A percentile compares a stretch with the other conserved stretches of the same genome.
Conservation (phyloP, 30 jellyfish, hydroid and myxozoan species). For the Catostylus mosaicus region DNA sequence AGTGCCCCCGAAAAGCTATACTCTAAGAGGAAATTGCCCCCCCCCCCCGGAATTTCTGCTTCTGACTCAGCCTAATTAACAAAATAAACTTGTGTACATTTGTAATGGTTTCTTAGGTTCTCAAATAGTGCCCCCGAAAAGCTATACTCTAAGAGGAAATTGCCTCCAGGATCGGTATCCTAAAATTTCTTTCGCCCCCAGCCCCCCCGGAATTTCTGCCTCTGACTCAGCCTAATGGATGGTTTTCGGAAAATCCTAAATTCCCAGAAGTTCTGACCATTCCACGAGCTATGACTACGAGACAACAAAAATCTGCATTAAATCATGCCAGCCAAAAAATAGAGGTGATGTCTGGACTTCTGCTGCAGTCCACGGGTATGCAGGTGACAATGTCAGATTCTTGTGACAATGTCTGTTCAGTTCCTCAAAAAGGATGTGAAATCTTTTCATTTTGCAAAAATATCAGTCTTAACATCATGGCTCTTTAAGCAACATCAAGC, state of each 20-base stretch:
- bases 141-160: too few relatives aligned
- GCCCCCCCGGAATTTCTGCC: too few relatives aligned
- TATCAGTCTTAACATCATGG: slow-evolving; percentile 54
- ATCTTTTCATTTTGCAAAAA: slow-evolving; percentile 50
- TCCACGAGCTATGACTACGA: slow-evolving; percentile 13
- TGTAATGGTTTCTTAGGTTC: too few relatives aligned
- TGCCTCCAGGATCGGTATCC: too few relatives aligned
- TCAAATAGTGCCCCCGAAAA: too few relatives aligned
- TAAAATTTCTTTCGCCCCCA: too few relatives aligned
- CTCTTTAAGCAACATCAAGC: slow-evolving; percentile 10
- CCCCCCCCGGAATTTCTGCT: too few relatives aligned
- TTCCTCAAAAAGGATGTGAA: slow-evolving; percentile 43
- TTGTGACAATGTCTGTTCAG: slow-evolving; percentile 43
- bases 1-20: too few relatives aligned
- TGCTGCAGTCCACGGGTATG: slow-evolving; percentile 58
- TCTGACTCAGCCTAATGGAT: slow-evolving; percentile 25
- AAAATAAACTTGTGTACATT: too few relatives aligned
- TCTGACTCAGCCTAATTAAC: slow-evolving; percentile 17
- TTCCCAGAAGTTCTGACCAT: slow-evolving; percentile 48
- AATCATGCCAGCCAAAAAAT: slow-evolving; percentile 44
- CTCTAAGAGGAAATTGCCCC: too few relatives aligned
- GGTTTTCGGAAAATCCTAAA: slow-evolving; percentile 34
- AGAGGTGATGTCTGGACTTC: slow-evolving; percentile 50
- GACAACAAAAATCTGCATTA: slow-evolving; percentile 51
- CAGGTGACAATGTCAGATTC: slow-evolving; percentile 31